These are phyloP conservation scores for Xestia sexstrigata DNA, from an alignment of 2,888 invertebrate species.

Conservation along the genomic window DNA sequence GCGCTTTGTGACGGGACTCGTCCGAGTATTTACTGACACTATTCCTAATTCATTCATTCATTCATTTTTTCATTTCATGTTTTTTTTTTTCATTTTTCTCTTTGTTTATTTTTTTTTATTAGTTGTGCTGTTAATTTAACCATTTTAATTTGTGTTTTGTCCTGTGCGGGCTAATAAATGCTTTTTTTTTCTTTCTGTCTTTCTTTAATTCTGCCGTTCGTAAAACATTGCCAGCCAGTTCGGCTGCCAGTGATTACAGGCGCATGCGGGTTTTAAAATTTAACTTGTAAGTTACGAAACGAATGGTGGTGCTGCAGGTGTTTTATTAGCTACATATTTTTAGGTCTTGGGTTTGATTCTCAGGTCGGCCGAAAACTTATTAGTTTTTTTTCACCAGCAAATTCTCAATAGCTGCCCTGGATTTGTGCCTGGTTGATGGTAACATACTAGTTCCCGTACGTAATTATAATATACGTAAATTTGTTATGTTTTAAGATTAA, in stretches of 20 bases:
- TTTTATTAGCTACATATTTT: background rate
- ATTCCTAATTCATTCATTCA: no score
- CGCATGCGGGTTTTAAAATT: background rate
- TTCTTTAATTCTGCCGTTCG: constrained; percentile 5
- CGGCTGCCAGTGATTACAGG: constrained; percentile 10
- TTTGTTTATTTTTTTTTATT: no score
- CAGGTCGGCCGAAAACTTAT: background rate
- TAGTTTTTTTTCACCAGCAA: background rate
- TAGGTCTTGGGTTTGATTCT: background rate
- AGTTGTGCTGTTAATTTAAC: no score
- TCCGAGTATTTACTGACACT: constrained; percentile 30
- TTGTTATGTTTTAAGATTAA: background rate
- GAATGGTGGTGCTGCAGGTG: background rate
- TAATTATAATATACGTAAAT: no score
- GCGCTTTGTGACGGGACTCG: constrained; percentile 17
- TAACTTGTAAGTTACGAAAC: no score
- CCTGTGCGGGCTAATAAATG: no score
- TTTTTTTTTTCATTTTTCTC: no score
- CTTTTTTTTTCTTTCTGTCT: no score
- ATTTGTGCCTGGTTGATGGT: background rate
- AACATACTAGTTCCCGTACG: background rate
- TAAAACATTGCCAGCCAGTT: constrained; percentile 5
- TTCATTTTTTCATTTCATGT: no score
- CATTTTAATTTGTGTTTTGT: no score
- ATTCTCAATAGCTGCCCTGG: background rate